Conservation (phyloP, 2,888 invertebrate species). For the Glyphotaelius pellucidus region DNA sequence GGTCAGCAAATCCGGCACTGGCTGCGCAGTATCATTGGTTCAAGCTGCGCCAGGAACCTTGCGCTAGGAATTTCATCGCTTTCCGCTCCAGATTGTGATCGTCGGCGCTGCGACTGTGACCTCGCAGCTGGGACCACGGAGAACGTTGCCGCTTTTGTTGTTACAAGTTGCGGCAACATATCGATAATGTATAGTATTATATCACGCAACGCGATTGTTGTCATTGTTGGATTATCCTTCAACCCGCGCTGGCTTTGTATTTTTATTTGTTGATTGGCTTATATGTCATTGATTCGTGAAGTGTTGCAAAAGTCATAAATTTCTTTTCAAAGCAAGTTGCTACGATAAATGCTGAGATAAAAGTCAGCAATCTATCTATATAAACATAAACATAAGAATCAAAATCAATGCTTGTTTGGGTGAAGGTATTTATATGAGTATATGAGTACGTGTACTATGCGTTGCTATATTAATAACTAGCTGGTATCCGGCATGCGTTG, state of each 20-base stretch:
- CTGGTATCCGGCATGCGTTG: no score
- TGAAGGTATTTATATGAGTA: no score
- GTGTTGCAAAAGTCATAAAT: background rate
- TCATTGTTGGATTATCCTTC: background rate
- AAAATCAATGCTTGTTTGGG: no score
- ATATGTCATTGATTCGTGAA: background rate
- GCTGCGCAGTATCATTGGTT: background rate
- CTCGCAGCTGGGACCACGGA: constrained; percentile 45
- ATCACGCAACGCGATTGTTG: constrained; percentile 13
- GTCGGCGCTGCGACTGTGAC: constrained; percentile 26
- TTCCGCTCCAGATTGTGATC: constrained; percentile 60
- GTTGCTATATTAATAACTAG: no score
- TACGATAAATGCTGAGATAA: background rate
- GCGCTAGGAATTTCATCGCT: constrained; percentile 60
- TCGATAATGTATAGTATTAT: constrained; percentile 24
- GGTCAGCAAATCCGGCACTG: background rate
- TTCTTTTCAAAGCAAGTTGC: background rate
- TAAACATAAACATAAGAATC: no score
- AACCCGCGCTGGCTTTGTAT: background rate
- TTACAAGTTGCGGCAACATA: constrained; percentile 33
- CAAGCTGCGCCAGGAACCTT: constrained; percentile 23
- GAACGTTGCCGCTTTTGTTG: constrained; percentile 23
- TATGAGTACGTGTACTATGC: no score
- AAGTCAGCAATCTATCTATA: no score
- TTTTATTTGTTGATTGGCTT: background rate